Evolutionary conservation across 2,113 vertebrate species (phyloP).

Genomic region (Sula dactylatra): DNA sequence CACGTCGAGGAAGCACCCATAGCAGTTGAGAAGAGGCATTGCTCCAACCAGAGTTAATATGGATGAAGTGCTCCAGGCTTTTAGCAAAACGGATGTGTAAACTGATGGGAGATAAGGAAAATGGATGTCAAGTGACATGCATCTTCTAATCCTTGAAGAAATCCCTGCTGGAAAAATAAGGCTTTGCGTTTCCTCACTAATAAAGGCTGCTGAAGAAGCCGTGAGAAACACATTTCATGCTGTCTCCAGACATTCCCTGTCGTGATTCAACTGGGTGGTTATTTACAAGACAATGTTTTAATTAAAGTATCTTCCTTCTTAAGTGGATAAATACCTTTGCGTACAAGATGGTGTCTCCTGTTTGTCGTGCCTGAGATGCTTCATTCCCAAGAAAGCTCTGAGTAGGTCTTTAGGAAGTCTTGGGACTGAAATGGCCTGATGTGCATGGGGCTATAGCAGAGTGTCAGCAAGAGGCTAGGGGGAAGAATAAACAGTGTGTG

Average conservation of each 20-base stretch:
- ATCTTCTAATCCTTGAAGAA: background rate
- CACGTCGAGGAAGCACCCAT: rapidly evolving
- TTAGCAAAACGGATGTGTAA: background rate
- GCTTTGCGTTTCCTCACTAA: background rate
- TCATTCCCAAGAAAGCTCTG: rapidly evolving
- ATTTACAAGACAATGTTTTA: background rate
- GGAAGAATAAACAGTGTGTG: background rate
- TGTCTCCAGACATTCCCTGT: background rate
- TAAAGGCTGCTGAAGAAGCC: background rate
- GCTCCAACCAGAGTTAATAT: background rate
- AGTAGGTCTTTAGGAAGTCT: background rate
- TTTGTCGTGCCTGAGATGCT: background rate
- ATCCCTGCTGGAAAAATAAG: background rate
- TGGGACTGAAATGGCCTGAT: background rate
- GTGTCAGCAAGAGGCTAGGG: background rate
- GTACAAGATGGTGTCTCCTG: background rate
- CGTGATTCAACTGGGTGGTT: background rate
- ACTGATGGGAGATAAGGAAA: constrained; percentile 3
- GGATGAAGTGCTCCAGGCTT: background rate
- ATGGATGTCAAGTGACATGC: background rate
- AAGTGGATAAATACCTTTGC: background rate
- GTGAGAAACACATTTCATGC: background rate
- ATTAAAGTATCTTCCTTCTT: background rate
- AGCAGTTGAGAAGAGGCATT: background rate
- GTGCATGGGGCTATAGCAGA: background rate